Evolutionary conservation across 2,113 vertebrate species (phyloP), one percentile per base, ranked within the genome.

Genomic region (Euleptes europaea): DNA sequence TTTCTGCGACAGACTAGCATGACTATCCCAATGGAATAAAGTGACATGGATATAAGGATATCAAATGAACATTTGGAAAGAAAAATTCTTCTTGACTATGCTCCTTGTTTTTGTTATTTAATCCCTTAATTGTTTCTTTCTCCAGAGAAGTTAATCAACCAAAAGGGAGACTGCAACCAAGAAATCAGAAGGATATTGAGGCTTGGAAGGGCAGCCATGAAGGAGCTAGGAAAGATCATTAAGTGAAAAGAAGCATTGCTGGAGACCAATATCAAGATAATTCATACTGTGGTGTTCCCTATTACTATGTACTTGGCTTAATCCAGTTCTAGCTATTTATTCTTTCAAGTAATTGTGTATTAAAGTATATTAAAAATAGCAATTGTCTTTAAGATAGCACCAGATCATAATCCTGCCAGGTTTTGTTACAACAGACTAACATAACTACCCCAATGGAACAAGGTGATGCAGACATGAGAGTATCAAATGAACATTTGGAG

Each of bases 41-140:
- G 57, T 89, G 92, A 89, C 85, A 84, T 60, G 83, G 77, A 82
- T 90, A 93, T 84, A 86, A 87, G 84, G 88, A 85, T 85, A 89
- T 83, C 86, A 91, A 92, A 90, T 81, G 88, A 85, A 90, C 0
- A 31, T 87, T 79, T 86, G 66, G 88, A 88, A 51, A 84, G 84
- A 86, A 91, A 93, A 90, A 92, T 83, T 49, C 85, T 85, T 83
- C 90, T 94, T 93, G 91, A 92, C 88, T 17, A 54, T 19, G 51
- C 51, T 54, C 15, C 51, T 54, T 17, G 13, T 15, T 54, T 88
- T 87, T 69, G 67, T 44, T 88, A 72, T 33, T 78, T 91, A 83
- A 77, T 89, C 9, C 47, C 65, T 81, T 85, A 35, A 83, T 77
- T 78, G 49, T 54, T 54, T 83, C 40, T 91, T 94, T 91, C 42